Conservation (phyloP, 2,888 invertebrate species). For the Clitarchus hookeri region DNA sequence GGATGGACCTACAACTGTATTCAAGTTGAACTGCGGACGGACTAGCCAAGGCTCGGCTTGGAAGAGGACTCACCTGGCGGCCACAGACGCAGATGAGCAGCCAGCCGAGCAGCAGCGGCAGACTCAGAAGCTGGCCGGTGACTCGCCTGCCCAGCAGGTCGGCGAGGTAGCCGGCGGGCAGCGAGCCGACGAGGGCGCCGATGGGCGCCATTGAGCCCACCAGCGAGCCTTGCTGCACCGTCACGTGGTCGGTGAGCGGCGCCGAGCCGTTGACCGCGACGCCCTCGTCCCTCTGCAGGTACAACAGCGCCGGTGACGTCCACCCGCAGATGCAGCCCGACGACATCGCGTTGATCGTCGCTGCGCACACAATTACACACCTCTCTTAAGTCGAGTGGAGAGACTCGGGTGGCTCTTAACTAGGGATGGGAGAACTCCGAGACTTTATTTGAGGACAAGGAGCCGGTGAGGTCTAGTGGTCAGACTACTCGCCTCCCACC, state of each 20-base stretch:
- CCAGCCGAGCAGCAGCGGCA: not conserved
- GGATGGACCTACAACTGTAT: too few relatives aligned
- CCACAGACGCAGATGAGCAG: not conserved
- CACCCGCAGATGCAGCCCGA: conserved; percentile 45
- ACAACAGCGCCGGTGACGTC: conserved; percentile 44
- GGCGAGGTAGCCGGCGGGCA: not conserved
- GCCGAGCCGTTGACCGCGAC: not conserved
- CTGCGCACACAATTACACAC: conserved; percentile 35
- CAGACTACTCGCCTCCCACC: too few relatives aligned
- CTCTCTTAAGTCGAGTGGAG: not conserved
- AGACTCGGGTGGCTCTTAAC: too few relatives aligned
- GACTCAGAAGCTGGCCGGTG: not conserved
- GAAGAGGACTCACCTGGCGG: too few relatives aligned
- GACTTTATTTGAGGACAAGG: too few relatives aligned
- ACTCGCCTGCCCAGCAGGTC: not conserved
- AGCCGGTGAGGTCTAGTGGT: too few relatives aligned
- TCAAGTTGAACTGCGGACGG: too few relatives aligned
- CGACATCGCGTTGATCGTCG: conserved; percentile 42
- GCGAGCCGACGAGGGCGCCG: not conserved
- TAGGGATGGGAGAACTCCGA: too few relatives aligned
- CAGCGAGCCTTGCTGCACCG: not conserved
- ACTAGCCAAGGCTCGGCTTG: too few relatives aligned
- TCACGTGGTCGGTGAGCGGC: too few relatives aligned
- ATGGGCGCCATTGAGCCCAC: not conserved
- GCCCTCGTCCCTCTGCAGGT: conserved; percentile 42